Percentiles rank a stretch among this genome's conserved stretches.
Evolutionary conservation across 23 tunicate genomes (phyloP).

Genomic region (Clavelina lepadiformis): DNA sequence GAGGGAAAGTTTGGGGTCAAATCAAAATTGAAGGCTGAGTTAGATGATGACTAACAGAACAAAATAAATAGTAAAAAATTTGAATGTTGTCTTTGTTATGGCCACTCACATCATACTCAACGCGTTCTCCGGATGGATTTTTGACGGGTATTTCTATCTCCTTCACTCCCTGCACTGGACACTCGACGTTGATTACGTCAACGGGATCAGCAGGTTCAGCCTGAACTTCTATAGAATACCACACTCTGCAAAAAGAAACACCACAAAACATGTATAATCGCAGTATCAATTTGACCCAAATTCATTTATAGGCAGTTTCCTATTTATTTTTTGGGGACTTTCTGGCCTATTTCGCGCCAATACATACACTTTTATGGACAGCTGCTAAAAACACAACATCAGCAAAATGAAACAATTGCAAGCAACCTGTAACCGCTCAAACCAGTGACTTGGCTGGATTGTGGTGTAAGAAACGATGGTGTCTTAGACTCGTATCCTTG

Average conservation of each 20-base stretch:
- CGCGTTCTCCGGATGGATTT: slow-evolving; percentile 61
- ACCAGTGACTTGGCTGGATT: slow-evolving; percentile 6
- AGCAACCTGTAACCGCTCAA: slow-evolving; percentile 34
- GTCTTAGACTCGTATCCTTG: slow-evolving; percentile 16
- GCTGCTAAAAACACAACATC: no score
- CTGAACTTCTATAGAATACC: slow-evolving; percentile 63
- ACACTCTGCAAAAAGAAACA: slow-evolving; percentile 52
- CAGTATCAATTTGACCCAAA: no score
- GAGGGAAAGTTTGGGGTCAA: no score
- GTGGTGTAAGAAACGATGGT: slow-evolving; percentile 45
- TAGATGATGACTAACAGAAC: background rate
- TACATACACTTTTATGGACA: no score
- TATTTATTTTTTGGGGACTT: no score
- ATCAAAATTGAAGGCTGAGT: no score
- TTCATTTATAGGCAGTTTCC: no score
- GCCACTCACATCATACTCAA: slow-evolving; percentile 51
- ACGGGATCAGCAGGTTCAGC: slow-evolving; percentile 60
- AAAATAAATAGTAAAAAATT: background rate
- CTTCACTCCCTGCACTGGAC: slow-evolving; percentile 53
- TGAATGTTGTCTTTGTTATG: background rate
- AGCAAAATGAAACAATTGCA: no score
- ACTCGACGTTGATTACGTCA: slow-evolving; percentile 36
- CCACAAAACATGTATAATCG: no score
- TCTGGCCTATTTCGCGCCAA: no score
- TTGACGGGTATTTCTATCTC: slow-evolving; percentile 58